Evolutionary conservation across 2,797 vertebrate genomes (phyloP).

Genomic region (Babyrousa celebensis): DNA sequence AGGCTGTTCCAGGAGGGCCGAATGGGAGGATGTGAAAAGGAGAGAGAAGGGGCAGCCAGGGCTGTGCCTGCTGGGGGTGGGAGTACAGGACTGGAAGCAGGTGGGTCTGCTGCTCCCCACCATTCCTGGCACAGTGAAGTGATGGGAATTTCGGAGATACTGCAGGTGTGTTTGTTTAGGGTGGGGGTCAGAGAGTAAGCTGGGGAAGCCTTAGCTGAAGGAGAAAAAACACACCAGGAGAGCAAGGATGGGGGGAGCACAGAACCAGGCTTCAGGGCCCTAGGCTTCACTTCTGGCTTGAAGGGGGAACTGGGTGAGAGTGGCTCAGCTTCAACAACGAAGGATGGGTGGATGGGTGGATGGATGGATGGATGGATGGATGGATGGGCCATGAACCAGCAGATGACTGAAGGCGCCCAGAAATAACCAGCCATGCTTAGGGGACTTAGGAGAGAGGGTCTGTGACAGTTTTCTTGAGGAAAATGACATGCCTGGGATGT

Average conservation of each 20-base stretch:
- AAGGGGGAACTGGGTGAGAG: neutral
- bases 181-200: neutral
- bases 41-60: neutral
- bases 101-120: neutral
- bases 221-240: rapidly evolving
- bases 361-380: neutral
- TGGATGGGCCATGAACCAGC: too few relatives aligned
- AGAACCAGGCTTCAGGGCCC: neutral
- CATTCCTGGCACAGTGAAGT: neutral
- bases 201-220: neutral
- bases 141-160: neutral
- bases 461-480: rapidly evolving
- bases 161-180: rapidly evolving
- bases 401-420: neutral
- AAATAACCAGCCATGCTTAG: neutral
- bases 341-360: neutral
- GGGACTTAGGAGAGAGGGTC: neutral
- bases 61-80: neutral
- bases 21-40: neutral
- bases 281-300: neutral
- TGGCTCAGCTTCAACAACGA: neutral
- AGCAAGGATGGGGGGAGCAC: neutral
- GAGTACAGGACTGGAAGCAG: neutral
- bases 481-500: neutral
- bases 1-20: neutral